phyloP scores from a whole-genome alignment of 2,797 vertebrate genomes.

The Gadopsis marmoratus region DNA sequence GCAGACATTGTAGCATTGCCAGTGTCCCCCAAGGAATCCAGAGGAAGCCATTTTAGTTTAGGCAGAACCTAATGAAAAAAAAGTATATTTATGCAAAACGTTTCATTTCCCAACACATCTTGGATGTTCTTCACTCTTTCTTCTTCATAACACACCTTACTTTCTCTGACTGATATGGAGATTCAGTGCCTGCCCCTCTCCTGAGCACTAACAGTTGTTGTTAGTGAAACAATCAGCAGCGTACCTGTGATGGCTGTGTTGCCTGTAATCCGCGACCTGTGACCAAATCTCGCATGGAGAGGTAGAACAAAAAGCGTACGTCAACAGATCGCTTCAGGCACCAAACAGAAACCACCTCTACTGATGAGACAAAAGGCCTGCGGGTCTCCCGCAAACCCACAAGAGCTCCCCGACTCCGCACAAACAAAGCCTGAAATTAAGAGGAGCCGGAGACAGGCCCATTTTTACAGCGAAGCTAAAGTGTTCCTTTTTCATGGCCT shows the following conservation, averaged over 20 bases:
- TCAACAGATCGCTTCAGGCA: constrained; percentile 78
- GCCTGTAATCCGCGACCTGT: constrained; percentile 77
- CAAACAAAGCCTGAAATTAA: constrained; percentile 88
- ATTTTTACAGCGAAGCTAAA: constrained; percentile 75
- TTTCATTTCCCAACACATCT: constrained; percentile 28
- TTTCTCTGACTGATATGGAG: constrained; percentile 37
- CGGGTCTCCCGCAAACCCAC: constrained; percentile 79
- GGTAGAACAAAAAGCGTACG: constrained; percentile 74
- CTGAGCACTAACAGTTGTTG: constrained; percentile 39
- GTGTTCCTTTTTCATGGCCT: constrained; percentile 79
- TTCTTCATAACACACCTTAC: neutral
- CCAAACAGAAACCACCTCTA: constrained; percentile 74
- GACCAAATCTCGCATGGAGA: constrained; percentile 77
- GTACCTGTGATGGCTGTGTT: constrained; percentile 72
- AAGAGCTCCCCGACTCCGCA: constrained; percentile 74
- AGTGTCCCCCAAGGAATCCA: constrained; percentile 55
- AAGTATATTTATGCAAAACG: constrained; percentile 12
- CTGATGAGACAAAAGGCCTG: constrained; percentile 83
- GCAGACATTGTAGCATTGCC: constrained; percentile 57
- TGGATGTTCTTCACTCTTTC: constrained; percentile 27
- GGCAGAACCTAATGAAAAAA: constrained; percentile 13
- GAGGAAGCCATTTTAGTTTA: constrained; percentile 53
- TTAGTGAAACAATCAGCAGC: constrained; percentile 57
- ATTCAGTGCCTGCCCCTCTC: constrained; percentile 28
- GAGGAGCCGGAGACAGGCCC: constrained; percentile 82